Evolutionary conservation across 2,888 invertebrate genomes (phyloP), one percentile per base, ranked within the genome.

Genomic region (Dastarcus helophoroides): DNA sequence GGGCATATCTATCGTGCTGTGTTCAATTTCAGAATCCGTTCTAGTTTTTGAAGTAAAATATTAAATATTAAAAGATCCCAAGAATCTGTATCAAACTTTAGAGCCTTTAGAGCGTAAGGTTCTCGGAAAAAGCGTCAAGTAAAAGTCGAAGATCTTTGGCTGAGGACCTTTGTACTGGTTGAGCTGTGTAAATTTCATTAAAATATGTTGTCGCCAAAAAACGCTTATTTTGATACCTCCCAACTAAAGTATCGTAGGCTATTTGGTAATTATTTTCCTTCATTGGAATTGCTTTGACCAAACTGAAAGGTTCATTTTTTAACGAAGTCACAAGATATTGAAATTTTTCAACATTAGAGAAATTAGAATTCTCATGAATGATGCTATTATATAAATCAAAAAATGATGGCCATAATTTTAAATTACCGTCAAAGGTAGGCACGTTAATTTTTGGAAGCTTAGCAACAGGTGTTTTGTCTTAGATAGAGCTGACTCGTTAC

Each of bases 171-270:
- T n/a, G n/a, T n/a, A n/a, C n/a, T n/a, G n/a, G n/a, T n/a, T n/a
- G n/a, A n/a, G n/a, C n/a, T n/a, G n/a, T n/a, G n/a, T 26, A 26
- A 15, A 26, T 23, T 23, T 22, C n/a, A 22, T 22, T 29, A 7
- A 26, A 15, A 44, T 19, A 23, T n/a, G n/a, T n/a, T 29, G 9
- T 21, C 14, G n/a, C 17, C 21, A 31, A 26, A 21, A 31, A 26
- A 14, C 13, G 24, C 16, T 11, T 23, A 14, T 30, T 30, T 22
- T 30, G 30, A 30, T 22, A 30, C 15, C 23, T 14, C 14, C 16
- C n/a, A 14, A 14, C 16, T 14, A 30, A 16, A 16, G 14, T 14
- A 15, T 29, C 22, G 22, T 29, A 29, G 4, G 29, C 29, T 14
- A 29, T 14, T 30, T 22, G 15, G 24, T 30, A 30, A 31, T 31